Base-by-base conservation (phyloP, 2,888 invertebrate species). In the Melanchra persicariae region DNA sequence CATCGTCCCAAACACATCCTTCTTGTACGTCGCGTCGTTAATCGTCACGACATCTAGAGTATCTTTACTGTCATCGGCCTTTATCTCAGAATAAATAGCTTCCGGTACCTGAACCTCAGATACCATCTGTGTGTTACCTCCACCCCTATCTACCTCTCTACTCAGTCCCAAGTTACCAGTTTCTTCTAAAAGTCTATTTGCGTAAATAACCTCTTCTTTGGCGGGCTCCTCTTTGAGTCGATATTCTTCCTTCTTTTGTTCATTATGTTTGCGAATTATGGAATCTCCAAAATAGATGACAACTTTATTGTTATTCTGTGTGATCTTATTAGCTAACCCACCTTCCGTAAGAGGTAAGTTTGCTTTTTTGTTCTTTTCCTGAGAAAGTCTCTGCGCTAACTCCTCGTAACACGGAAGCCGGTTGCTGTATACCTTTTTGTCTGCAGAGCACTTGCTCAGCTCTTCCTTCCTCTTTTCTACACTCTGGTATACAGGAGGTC, bases 231-330 rank as follows among this genome's bases (percentile, higher is more conserved):
- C 91, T 49, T 88, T 90, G 24, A 85, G 87, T 75, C 88, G 89
- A 70, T 82, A 85, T 82, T 93, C 93, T 91, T 94, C 96, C 87
- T 91, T 94, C 82, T 91, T 94, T 78, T 94, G 93, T 79, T 95
- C 95, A 81, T 91, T 95, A 67, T 96, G 96, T 81, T 95, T 95
- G 49, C 96, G 92, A 70, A 96, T 95, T 59, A 97, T 96, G 4
- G 97, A 97, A 87, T 97, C 97, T 45, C 97, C 97, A 82, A 97
- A 97, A 89, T 97, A 97, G 85, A 97, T 97, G 60, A 97, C 97
- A n/a, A 97, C 97, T 93, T 97, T 97, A 87, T 97, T 97, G 81
- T 95, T 94, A 81, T 93, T 93, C 88, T 96, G 93, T 64, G 95
- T 96, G 69, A 95, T 94, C 88, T 95, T 95, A 75, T 95, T 95